Conservation (phyloP, 1,140 invertebrate species). For the Drosophila santomea region DNA sequence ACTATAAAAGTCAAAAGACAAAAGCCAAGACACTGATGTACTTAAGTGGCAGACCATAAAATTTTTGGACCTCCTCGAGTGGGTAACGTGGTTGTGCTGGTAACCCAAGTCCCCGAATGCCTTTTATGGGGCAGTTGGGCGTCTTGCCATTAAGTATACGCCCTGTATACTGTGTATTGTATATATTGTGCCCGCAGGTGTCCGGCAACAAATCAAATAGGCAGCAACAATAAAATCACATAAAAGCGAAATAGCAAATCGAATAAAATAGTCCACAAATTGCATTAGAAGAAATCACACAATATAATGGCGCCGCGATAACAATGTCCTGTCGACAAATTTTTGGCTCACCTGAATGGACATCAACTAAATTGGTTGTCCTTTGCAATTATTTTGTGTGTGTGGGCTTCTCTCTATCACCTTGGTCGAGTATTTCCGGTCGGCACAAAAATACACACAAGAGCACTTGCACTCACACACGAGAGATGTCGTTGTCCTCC, state of each 20-base stretch:
- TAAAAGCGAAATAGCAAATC: constrained; percentile 67
- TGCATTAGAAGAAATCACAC: constrained; percentile 54
- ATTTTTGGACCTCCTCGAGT: constrained; percentile 60
- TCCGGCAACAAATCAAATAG: constrained; percentile 52
- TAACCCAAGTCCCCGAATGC: constrained; percentile 52
- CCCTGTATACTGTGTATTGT: background rate
- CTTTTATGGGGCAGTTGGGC: constrained; percentile 70
- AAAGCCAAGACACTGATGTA: constrained; percentile 62
- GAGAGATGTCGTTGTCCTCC: constrained; percentile 66
- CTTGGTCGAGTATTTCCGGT: constrained; percentile 33
- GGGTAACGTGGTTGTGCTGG: constrained; percentile 23
- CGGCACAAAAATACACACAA: constrained; percentile 8
- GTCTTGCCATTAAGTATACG: constrained; percentile 20
- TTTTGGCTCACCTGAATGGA: constrained; percentile 70
- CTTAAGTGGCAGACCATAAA: constrained; percentile 73
- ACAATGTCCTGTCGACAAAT: constrained; percentile 71
- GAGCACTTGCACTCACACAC: constrained; percentile 12
- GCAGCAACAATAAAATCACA: constrained; percentile 35
- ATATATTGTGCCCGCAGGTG: constrained; percentile 24
- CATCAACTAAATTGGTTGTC: constrained; percentile 71
- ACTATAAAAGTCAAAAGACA: constrained; percentile 74
- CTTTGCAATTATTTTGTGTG: constrained; percentile 76
- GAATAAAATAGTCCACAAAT: constrained; percentile 75
- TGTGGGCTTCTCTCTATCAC: constrained; percentile 53
- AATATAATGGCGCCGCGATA: constrained; percentile 65